Evolutionary conservation across 2,113 vertebrate species (phyloP), one percentile per base, ranked within the genome.

Genomic region (Perca flavescens): DNA sequence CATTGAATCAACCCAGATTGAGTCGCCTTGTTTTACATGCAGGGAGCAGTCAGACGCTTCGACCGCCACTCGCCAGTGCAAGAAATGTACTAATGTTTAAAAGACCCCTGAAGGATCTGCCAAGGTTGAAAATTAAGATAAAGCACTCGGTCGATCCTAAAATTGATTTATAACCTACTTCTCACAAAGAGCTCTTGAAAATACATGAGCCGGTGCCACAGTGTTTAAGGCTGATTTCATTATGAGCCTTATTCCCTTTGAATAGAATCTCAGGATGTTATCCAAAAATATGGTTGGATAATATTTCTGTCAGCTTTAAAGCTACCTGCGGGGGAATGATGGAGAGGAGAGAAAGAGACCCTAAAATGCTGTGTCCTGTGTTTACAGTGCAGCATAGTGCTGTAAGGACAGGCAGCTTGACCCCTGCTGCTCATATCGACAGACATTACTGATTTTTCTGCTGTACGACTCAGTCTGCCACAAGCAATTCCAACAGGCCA

Each of bases 111-210:
- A 92, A 91, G 79, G 79, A 91, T 81, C 80, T 88, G 90, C 81
- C 92, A 82, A 79, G 89, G 77, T 88, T 77, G 82, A 83, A 89
- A 92, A 91, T 92, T 85, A 91, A 91, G 92, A 92, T 86, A 72
- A 90, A 91, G 86, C 4, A 34, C 61, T 74, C 21, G 22, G 82
- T 91, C 79, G 74, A 89, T 86, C 80, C 76, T 79, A 69, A 87
- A 91, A 93, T 91, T 86, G 91, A 93, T 94, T 92, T 89, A 86
- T 86, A 84, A 78, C 80, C 77, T 54, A 69, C 76, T 52, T 79
- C 71, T 82, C 79, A 64, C 61, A 80, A 81, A 60, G 74, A 70
- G 65, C 79, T 79, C 84, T 86, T 86, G 86, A 79, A 89, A 91
- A 89, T 83, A 89, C 84, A 81, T 64, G 49, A 86, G 76, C 62